Conservation (phyloP, 2,113 vertebrate genomes). For the Calidris pugnax region DNA sequence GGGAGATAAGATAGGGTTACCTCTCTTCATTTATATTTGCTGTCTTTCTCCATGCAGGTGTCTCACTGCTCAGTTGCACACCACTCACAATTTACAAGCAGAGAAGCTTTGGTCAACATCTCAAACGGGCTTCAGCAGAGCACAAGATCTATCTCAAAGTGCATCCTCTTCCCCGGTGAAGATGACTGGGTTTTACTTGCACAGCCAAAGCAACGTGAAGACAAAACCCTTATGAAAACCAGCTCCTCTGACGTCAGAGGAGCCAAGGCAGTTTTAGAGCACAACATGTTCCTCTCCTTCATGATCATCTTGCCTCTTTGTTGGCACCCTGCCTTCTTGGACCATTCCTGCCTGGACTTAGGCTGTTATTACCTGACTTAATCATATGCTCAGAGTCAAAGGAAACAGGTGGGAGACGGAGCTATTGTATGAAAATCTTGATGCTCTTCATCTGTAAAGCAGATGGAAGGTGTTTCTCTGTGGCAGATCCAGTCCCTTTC, state of each 20-base stretch:
- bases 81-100: background rate
- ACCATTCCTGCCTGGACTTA: background rate
- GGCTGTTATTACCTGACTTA: background rate
- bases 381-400: fast-evolving
- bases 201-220: background rate
- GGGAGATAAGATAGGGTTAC: background rate
- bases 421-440: background rate
- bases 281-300: background rate
- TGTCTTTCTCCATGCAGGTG: background rate
- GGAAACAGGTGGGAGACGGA: background rate
- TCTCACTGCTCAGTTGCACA: background rate
- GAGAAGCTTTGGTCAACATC: background rate
- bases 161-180: background rate
- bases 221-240: background rate
- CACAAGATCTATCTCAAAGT: background rate
- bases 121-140: background rate
- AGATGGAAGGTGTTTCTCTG: background rate
- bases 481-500: background rate
- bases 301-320: background rate
- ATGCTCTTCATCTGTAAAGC: background rate
- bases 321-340: background rate
- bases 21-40: background rate
- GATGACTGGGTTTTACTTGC: background rate
- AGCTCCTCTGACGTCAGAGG: background rate
- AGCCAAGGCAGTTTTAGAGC: background rate